Percentiles rank a stretch among this genome's conserved stretches.
phyloP scores from a whole-genome alignment of 2,888 invertebrate genomes.

The Pterostichus madidus region DNA sequence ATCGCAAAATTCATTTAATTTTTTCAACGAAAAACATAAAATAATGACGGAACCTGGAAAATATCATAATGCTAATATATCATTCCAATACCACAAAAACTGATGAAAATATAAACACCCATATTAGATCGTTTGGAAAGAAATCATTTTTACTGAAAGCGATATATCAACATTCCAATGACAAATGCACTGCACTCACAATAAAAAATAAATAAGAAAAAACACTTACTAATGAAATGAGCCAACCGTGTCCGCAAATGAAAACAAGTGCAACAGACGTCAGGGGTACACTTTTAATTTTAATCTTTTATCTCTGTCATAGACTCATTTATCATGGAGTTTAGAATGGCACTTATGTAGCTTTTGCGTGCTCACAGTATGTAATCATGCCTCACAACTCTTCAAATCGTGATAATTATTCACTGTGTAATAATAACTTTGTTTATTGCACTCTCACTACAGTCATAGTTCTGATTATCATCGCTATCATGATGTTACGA shows the following conservation, averaged over 20 bases:
- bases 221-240: background rate
- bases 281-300: conserved; percentile 15
- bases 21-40: too few relatives aligned
- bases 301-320: background rate
- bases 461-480: background rate
- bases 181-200: too few relatives aligned
- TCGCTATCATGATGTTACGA: background rate
- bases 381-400: conserved; percentile 36
- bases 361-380: conserved; percentile 48
- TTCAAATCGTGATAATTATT: conserved; percentile 49
- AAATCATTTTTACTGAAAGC: background rate
- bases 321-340: conserved; percentile 53
- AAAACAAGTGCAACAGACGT: background rate
- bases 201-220: too few relatives aligned
- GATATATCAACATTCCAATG: too few relatives aligned
- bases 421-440: conserved; percentile 48
- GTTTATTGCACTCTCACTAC: conserved; percentile 60
- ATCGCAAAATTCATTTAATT: too few relatives aligned
- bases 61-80: background rate
- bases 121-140: background rate
- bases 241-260: conserved; percentile 1
- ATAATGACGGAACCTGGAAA: too few relatives aligned
- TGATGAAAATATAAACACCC: conserved; percentile 1
- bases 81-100: background rate
- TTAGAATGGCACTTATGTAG: conserved; percentile 61